Conservation (phyloP, 1,140 invertebrate genomes). For the Lepidurus packardi region DNA sequence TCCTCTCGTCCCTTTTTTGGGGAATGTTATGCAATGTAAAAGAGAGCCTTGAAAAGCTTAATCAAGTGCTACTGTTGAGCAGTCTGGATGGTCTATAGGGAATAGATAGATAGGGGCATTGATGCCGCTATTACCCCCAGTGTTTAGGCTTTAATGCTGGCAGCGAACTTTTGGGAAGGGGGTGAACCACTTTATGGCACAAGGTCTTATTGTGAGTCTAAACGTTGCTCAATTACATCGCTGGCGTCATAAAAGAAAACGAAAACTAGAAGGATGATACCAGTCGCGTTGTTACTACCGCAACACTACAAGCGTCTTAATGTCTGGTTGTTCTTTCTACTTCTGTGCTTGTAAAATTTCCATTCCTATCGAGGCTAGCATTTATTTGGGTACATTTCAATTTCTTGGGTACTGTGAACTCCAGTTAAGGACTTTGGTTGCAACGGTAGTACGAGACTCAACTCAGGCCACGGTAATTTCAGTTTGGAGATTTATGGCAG, state of each 20-base stretch:
- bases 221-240: not conserved
- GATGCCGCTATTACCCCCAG: not conserved
- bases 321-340: not conserved
- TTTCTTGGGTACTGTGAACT: no score
- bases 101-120: not conserved
- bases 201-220: not conserved
- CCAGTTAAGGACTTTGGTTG: no score
- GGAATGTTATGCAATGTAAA: not conserved
- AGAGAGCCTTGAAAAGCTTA: not conserved
- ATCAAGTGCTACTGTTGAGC: conserved; percentile 6
- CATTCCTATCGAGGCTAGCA: no score
- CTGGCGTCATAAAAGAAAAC: not conserved
- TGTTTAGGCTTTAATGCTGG: not conserved
- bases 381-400: no score
- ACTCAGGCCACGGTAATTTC: not conserved
- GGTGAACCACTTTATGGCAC: not conserved
- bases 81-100: not conserved
- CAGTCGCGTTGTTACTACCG: not conserved
- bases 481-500: not conserved
- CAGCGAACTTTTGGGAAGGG: not conserved
- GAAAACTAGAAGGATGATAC: not conserved
- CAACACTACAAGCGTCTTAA: not conserved
- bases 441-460: no score
- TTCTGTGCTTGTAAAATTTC: no score
- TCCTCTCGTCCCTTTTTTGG: no score